Percentiles rank a stretch among this genome's conserved stretches.
phyloP scores from a whole-genome alignment of 2,113 vertebrate genomes.

The Cyprinodon variegatus region DNA sequence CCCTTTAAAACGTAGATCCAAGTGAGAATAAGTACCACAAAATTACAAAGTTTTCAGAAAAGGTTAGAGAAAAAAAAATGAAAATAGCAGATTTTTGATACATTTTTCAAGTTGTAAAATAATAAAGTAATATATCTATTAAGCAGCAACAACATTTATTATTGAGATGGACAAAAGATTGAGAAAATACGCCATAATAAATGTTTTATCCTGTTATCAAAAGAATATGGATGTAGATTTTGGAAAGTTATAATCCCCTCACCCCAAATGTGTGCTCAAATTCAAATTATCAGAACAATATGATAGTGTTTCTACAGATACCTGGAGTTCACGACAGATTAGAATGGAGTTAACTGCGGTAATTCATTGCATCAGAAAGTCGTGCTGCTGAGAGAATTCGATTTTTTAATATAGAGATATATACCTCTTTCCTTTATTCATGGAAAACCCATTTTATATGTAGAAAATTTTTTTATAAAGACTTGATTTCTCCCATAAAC shows the following conservation, averaged over 20 bases:
- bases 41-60: neutral
- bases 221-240: neutral
- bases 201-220: neutral
- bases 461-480: conserved; percentile 92
- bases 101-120: neutral
- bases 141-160: neutral
- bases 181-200: neutral
- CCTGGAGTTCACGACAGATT: conserved; percentile 81
- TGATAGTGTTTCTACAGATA: conserved; percentile 28
- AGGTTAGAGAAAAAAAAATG: neutral
- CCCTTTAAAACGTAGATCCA: neutral
- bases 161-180: conserved; percentile 10
- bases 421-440: conserved; percentile 75
- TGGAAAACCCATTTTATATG: conserved; percentile 90
- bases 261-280: conserved; percentile 5
- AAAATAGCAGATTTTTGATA: neutral
- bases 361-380: conserved; percentile 87
- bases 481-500: conserved; percentile 84
- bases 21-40: conserved; percentile 2
- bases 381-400: conserved; percentile 74
- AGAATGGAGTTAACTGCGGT: conserved; percentile 91
- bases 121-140: neutral
- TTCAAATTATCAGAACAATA: conserved; percentile 74
- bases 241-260: neutral
- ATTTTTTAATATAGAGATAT: conserved; percentile 53